A percentile compares a stretch with the other conserved stretches of the same genome.
These are phyloP conservation scores for Drosophila kokeensis DNA, from an alignment of 2,888 invertebrate species.

Conservation along the genomic window DNA sequence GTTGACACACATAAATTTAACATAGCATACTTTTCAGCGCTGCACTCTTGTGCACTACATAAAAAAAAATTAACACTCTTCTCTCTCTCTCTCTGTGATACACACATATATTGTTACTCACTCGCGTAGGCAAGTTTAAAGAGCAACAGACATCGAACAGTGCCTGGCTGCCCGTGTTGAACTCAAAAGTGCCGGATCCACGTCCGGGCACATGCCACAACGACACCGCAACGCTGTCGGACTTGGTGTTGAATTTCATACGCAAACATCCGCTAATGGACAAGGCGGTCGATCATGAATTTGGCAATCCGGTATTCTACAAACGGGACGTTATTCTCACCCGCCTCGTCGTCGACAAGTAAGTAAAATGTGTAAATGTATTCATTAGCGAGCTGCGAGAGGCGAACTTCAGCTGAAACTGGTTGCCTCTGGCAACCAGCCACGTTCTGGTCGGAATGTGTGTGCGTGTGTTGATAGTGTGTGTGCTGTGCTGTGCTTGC, in stretches of 20 bases:
- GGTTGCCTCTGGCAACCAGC: conserved; percentile 37
- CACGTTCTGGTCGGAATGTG: conserved; percentile 18
- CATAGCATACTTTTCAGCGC: conserved; percentile 65
- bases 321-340: conserved; percentile 96
- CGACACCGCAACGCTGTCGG: conserved; percentile 95
- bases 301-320: conserved; percentile 96
- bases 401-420: conserved; percentile 7
- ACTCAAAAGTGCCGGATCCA: conserved; percentile 95
- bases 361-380: conserved; percentile 79
- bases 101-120: background rate
- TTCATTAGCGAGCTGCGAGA: conserved; percentile 68
- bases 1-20: conserved; percentile 75
- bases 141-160: conserved; percentile 97
- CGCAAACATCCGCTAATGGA: conserved; percentile 99
- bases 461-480: conserved; percentile 12
- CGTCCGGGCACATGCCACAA: conserved; percentile 97
- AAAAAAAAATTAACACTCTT: conserved; percentile 15
- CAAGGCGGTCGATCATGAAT: conserved; percentile 96
- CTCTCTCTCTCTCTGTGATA: background rate
- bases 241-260: conserved; percentile 97
- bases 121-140: conserved; percentile 89
- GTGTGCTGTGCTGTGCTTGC: conserved; percentile 36
- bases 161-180: conserved; percentile 97
- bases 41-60: conserved; percentile 51
- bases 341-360: conserved; percentile 94